Percentiles rank a stretch among this genome's conserved stretches.
These are phyloP conservation scores for Antedon bifida DNA, from an alignment of 35 echinoderm and acorn worm species.

Conservation along the genomic window DNA sequence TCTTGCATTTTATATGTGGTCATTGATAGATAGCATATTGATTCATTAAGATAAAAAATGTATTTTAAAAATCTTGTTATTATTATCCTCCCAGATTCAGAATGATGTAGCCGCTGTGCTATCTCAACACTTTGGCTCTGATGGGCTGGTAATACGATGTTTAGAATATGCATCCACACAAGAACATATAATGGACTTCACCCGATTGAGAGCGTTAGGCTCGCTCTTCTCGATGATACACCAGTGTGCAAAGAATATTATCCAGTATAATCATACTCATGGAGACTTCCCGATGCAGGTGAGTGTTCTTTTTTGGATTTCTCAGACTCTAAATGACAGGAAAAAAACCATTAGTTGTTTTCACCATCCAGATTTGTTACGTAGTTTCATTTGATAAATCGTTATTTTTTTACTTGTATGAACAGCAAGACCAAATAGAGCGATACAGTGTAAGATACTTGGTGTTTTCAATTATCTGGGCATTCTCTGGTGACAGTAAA, in stretches of 20 bases:
- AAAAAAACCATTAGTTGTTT: too few species aligned
- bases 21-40: too few species aligned
- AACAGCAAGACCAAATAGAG: slow-evolving; percentile 86
- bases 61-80: too few species aligned
- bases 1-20: too few species aligned
- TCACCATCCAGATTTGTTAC: too few species aligned
- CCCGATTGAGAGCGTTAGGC: slow-evolving; percentile 67
- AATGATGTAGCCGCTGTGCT: slow-evolving; percentile 54
- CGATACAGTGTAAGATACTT: slow-evolving; percentile 73
- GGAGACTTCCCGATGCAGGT: slow-evolving; percentile 97
- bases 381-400: too few species aligned
- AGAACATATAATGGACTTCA: slow-evolving; percentile 99
- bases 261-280: slow-evolving; percentile 82
- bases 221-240: slow-evolving; percentile 92
- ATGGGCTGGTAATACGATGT: slow-evolving; percentile 55
- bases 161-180: slow-evolving; percentile 68
- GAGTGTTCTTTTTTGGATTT: too few species aligned
- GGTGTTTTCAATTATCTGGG: slow-evolving; percentile 87
- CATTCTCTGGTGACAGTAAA: slow-evolving; percentile 91
- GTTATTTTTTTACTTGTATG: neutral
- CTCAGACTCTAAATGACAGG: neutral
- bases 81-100: slow-evolving; percentile 39
- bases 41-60: too few species aligned
- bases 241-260: slow-evolving; percentile 64
- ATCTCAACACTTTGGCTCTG: slow-evolving; percentile 53